These are phyloP conservation scores for Anableps anableps DNA, from an alignment of 2,797 vertebrate species.

Conservation along the genomic window DNA sequence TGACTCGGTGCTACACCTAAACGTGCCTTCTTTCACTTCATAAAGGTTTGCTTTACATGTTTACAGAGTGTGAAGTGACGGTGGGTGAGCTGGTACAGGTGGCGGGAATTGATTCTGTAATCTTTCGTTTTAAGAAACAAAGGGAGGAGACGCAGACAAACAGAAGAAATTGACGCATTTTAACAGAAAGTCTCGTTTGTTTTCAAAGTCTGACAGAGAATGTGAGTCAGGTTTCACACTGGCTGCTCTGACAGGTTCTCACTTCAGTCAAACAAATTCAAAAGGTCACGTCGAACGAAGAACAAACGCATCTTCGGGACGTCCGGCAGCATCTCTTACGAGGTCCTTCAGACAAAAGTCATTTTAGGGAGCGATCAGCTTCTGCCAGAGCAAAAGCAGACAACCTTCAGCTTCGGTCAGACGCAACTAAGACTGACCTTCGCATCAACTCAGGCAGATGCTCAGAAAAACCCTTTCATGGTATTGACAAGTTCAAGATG, in stretches of 20 bases:
- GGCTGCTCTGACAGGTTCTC: neutral
- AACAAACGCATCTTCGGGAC: neutral
- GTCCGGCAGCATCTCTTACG: neutral
- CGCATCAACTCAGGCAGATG: neutral
- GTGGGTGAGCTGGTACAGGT: slow-evolving; percentile 3
- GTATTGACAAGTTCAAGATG: too few relatives aligned
- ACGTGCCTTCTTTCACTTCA: neutral
- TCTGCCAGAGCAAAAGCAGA: neutral
- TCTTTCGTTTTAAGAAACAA: slow-evolving; percentile 2
- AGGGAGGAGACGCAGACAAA: neutral
- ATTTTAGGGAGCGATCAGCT: too few relatives aligned
- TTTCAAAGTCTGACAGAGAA: neutral
- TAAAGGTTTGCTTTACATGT: neutral
- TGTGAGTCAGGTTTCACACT: neutral
- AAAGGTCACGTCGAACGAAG: neutral
- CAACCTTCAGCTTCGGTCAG: neutral
- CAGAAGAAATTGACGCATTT: neutral
- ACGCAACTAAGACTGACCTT: neutral
- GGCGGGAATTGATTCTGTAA: slow-evolving; percentile 1
- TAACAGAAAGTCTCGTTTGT: neutral
- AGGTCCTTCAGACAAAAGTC: too few relatives aligned
- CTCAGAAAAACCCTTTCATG: neutral
- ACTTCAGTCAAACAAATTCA: neutral
- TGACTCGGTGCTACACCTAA: slow-evolving; percentile 15
- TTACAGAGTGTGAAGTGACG: neutral